Base-by-base conservation (phyloP, 53 echinoderm and acorn worm species). In the Stichopus horrens region DNA sequence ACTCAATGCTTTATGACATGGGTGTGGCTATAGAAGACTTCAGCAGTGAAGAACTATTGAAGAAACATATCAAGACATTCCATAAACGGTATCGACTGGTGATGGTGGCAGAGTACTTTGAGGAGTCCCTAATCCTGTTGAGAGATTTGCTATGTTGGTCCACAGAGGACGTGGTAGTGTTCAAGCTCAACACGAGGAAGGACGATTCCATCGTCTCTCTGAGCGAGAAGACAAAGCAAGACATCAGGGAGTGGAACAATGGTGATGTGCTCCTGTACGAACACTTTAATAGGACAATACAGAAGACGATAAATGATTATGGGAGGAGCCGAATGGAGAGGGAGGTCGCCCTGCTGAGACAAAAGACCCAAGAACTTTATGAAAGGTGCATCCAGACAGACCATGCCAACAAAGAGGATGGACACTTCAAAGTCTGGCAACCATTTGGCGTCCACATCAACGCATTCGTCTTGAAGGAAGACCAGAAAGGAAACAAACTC, bases 91-190 rank as follows among this genome's bases (percentile, higher is more conserved):
- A 95, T 75, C 54, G 88, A 6, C 86, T 99, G 21, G 77, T 99
- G 22, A 89, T 99, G 88, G 96, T 99, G 9, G 99, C 96, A n/a
- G 99, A 99, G 67, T 96, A 99, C 52, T 99, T 99, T 96, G 96
- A 99, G 57, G 98, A 97, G 60, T 93, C 93, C 0, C 57, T 93
- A 37, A 90, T 90, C 9, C 57, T 81, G 14, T 56, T 81, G 82
- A 91, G 92, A 73, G 96, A 99, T 37, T 87, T 94, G 52, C 90
- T 99, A 0, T 99, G 99, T 82, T 99, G 96, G 94, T 74, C 75
- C 53, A 90, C 93, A 54, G 96, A 94, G 14, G 96, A 99, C 57
- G 88, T 99, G 54, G 86, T 93, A 4, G 96, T 95, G 14, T 99
- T 99, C 68, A 93, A 91, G 77, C 89, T 93, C 86, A 99, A 99